Base-by-base conservation (phyloP, 2,797 vertebrate species). In the Alectoris magna region DNA sequence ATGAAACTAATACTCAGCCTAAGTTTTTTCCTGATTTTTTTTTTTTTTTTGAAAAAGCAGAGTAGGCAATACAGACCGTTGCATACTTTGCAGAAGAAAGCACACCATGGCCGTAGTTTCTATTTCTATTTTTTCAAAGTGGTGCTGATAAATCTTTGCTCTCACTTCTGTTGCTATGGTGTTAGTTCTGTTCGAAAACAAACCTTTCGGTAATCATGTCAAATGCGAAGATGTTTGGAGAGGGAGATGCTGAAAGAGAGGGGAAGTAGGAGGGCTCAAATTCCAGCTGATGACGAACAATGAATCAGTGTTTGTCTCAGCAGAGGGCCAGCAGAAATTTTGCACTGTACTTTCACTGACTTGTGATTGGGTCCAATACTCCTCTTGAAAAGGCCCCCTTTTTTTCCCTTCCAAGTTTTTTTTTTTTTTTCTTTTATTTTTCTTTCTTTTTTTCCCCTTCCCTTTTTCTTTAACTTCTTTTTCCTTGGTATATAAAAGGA, bases 221-320 rank as follows among this genome's bases (percentile, higher is more conserved):
- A 91, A 89, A 95, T 76, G 78, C 89, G 79, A 68, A 90, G 81
- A 79, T 83, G 1, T 85, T 96, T 23, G 5, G 62, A 95, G 75
- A 79, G 78, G 66, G 76, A 73, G 80, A 91, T 89, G 53, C 79
- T 94, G 91, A 90, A 95, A 96, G 73, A 66, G 81, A 87, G 89
- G 83, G 90, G 93, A 91, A 96, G 84, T 81, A 84, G 84, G 88
- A 94, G 84, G 79, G 88, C 72, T 93, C 68, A 71, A 72, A 95
- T 96, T 96, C 92, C 80, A 94, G 83, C 81, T 93, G 90, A 89
- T 91, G 88, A 91, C 70, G 90, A 94, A 94, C 83, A 95, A 43
- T 95, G 89, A 83, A 91, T 97, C 76, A 59, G 84, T 94, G 87
- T 97, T 95, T 94, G 60, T 91, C 89, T 83, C 91, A 88, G 91